Conservation (phyloP, 1,140 invertebrate genomes). For the Bacillus rossius region DNA sequence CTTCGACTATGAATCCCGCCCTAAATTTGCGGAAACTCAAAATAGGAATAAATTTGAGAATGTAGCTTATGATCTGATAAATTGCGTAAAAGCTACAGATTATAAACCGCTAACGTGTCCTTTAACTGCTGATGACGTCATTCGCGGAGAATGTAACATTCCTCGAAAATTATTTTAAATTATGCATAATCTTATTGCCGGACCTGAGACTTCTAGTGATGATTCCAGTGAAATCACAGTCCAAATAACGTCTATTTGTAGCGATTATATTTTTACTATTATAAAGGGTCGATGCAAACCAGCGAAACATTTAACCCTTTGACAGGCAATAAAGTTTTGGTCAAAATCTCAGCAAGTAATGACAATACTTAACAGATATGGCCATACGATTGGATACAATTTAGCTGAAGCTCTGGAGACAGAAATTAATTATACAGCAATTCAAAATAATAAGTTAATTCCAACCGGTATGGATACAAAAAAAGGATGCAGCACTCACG, state of each 20-base stretch:
- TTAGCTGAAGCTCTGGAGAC: conserved; percentile 29
- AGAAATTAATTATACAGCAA: conserved; percentile 20
- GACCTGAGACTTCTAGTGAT: no score
- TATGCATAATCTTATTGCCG: conserved; percentile 7
- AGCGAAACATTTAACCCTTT: conserved; percentile 31
- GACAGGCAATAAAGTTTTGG: conserved; percentile 33
- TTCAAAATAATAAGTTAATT: conserved; percentile 19
- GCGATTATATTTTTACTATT: conserved; percentile 32
- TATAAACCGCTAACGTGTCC: conserved; percentile 19
- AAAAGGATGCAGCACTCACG: conserved; percentile 28
- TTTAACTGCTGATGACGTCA: conserved; percentile 33
- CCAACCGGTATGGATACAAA: conserved; percentile 25
- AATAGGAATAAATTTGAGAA: no score
- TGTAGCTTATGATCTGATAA: no score
- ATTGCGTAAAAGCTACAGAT: no score
- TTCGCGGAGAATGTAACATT: conserved; percentile 34
- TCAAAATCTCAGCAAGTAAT: conserved; percentile 27
- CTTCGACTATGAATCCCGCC: no score
- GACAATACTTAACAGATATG: not conserved
- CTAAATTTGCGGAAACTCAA: no score
- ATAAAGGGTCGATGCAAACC: conserved; percentile 28
- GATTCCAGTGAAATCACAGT: no score
- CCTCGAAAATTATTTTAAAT: conserved; percentile 31
- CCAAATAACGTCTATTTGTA: conserved; percentile 25
- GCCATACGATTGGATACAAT: conserved; percentile 28